Base-by-base conservation (phyloP, 2,113 vertebrate species). In the Microtus oregoni region DNA sequence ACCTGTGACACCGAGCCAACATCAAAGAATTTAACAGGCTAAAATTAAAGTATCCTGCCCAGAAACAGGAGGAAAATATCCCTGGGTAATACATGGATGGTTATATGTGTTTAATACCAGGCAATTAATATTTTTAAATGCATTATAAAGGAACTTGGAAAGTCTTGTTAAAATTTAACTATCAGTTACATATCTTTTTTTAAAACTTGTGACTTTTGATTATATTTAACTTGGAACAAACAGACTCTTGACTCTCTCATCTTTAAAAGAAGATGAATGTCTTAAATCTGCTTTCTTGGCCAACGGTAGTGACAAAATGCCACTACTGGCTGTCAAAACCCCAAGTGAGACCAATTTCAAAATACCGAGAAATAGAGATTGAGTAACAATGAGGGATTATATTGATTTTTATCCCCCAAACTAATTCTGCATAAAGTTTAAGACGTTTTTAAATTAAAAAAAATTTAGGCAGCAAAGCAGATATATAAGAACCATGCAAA, bases 161-260 rank as follows among this genome's bases (percentile, higher is more conserved):
- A 97, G 94, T 89, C 24, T 73, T 92, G 70, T 97, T 98, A 95
- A 97, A 96, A 89, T 95, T 95, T 94, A 97, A 97, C 72, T 95
- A 72, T 92, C 70, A 89, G 86, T 94, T 97, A 89, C 41, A 47
- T 91, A 94, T 92, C 65, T 89, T 96, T 96, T 58, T 96, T 58
- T 38, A 96, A 96, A 96, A 30, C 76, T 86, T 97, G 82, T 97
- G 89, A 95, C 88, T 97, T 97, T 86, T 38, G 85, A 91, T 96
- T 96, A 89, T 97, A 91, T 97, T 95, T 97, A 83, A 94, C 81
- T 96, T 97, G 94, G 94, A 97, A 92, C 41, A 52, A 92, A 65
- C 28, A 91, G 52, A 82, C 5, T 96, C 72, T 83, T 92, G 89
- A 94, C 50, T 97, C 72, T 94, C 67, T 95, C 55, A 83, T 89